A percentile compares a stretch with the other conserved stretches of the same genome.
Conservation (phyloP, 1,140 invertebrate species). For the Drosophila kohkoa region DNA sequence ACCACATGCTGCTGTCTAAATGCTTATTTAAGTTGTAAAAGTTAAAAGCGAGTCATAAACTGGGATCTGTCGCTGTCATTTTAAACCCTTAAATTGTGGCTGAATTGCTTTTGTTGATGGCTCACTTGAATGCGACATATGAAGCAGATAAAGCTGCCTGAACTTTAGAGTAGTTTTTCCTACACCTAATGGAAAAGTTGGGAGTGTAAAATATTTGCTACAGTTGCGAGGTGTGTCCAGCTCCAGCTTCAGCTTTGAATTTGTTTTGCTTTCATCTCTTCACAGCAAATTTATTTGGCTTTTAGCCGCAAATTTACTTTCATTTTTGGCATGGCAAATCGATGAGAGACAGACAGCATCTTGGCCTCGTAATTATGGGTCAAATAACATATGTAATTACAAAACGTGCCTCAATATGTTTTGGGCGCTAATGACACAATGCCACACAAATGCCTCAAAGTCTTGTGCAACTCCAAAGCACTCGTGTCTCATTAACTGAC, state of each 20-base stretch:
- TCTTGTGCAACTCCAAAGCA: constrained; percentile 39
- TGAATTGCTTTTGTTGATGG: constrained; percentile 26
- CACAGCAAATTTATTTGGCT: not conserved
- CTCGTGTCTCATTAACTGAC: constrained; percentile 41
- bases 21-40: constrained; percentile 72
- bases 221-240: not conserved
- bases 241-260: not conserved
- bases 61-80: constrained; percentile 33
- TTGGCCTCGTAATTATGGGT: constrained; percentile 43
- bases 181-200: not conserved
- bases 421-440: constrained; percentile 40
- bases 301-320: constrained; percentile 28
- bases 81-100: constrained; percentile 17
- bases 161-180: constrained; percentile 13
- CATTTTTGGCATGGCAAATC: constrained; percentile 28
- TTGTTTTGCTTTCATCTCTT: not conserved
- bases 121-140: constrained; percentile 12
- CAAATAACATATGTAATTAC: constrained; percentile 46
- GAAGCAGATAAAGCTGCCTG: constrained; percentile 1
- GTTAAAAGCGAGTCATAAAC: constrained; percentile 76
- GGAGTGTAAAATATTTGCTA: not conserved
- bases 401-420: constrained; percentile 34
- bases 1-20: constrained; percentile 67
- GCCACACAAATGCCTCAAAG: constrained; percentile 9
- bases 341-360: constrained; percentile 8